phyloP scores from a whole-genome alignment of 2,797 vertebrate genomes.

The Gorsachius magnificus region DNA sequence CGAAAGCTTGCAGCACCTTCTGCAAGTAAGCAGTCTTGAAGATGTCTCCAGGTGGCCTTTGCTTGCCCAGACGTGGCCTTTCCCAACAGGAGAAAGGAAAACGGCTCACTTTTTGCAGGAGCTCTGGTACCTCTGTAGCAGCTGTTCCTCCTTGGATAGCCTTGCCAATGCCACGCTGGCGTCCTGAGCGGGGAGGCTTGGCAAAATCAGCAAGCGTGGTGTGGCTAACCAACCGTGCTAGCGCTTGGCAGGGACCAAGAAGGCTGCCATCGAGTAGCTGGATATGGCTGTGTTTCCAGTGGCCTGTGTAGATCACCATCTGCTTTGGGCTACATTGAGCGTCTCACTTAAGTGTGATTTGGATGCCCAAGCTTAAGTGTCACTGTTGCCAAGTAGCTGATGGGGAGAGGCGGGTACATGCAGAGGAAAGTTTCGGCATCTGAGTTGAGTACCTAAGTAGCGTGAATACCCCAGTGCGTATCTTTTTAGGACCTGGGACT shows the following conservation, averaged over 20 bases:
- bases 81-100: not conserved
- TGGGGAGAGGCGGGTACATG: not conserved
- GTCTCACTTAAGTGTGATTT: not conserved
- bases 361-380: not conserved
- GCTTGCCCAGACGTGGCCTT: not conserved
- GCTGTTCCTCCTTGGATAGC: not conserved
- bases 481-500: not conserved
- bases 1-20: not conserved
- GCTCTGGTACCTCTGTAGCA: not conserved
- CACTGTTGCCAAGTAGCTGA: not conserved
- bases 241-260: not conserved
- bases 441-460: not conserved
- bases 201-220: fast-evolving
- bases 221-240: not conserved
- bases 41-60: not conserved
- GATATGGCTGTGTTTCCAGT: fast-evolving
- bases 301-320: not conserved
- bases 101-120: not conserved
- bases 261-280: not conserved
- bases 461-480: not conserved
- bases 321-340: not conserved
- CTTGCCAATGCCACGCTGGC: not conserved
- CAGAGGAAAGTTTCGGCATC: not conserved
- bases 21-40: not conserved
- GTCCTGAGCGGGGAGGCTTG: not conserved